phyloP scores from a whole-genome alignment of 2,797 vertebrate species.

The Myiotriccus ornatus region DNA sequence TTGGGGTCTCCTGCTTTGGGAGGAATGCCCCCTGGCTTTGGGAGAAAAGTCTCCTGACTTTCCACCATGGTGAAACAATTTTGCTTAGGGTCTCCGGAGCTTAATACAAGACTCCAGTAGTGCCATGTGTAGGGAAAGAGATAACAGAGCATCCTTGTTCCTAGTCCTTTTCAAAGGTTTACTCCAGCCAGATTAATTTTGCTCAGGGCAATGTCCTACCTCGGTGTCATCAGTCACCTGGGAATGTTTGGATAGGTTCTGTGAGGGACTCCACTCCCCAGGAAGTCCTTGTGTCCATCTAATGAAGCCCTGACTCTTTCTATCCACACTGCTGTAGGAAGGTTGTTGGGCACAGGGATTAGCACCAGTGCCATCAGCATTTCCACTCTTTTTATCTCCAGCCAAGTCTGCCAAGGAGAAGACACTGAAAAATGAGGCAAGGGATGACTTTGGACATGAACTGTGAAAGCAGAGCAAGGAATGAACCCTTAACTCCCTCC shows the following conservation, averaged over 20 bases:
- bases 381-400: neutral
- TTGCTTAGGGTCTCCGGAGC: neutral
- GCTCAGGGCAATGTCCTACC: neutral
- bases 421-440: neutral
- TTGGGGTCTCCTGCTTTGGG: neutral
- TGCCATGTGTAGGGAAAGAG: neutral
- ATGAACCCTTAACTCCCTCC: neutral
- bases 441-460: neutral
- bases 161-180: neutral
- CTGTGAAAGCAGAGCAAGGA: neutral
- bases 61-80: neutral
- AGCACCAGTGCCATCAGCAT: fast-evolving
- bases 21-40: neutral
- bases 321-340: neutral
- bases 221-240: fast-evolving
- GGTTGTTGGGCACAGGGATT: fast-evolving
- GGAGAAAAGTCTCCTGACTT: neutral
- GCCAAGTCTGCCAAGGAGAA: neutral
- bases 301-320: neutral
- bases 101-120: too few species aligned
- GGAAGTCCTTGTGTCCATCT: neutral
- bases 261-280: neutral
- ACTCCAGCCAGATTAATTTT: neutral
- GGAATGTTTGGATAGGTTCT: neutral
- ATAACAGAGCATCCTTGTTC: neutral